Percentiles rank a stretch among this genome's conserved stretches.
Evolutionary conservation across 2,888 invertebrate species (phyloP).

Genomic region (Drosophila demipolita): DNA sequence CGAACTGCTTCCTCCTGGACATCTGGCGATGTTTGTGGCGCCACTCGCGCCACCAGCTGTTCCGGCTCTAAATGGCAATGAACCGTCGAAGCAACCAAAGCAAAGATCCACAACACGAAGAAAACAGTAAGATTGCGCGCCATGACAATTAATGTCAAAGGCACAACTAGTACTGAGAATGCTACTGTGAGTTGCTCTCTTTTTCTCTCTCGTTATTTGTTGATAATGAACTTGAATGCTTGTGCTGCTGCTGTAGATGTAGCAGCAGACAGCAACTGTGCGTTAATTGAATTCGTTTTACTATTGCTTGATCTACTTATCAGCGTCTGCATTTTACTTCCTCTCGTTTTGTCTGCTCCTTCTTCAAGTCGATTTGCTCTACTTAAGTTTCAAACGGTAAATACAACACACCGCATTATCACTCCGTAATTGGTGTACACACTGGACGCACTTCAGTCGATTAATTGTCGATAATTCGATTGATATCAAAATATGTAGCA

Average conservation of each 20-base stretch:
- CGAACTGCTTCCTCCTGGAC: constrained; percentile 64
- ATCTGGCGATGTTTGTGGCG: constrained; percentile 48
- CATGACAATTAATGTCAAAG: constrained; percentile 34
- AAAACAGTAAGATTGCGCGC: constrained; percentile 10
- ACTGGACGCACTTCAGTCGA: constrained; percentile 12
- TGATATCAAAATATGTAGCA: neutral
- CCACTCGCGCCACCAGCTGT: constrained; percentile 40
- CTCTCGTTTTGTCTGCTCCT: neutral
- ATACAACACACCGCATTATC: constrained; percentile 7
- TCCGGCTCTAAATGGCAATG: constrained; percentile 29
- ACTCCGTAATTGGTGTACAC: constrained; percentile 21
- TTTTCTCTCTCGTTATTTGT: constrained; percentile 2
- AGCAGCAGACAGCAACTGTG: constrained; percentile 1
- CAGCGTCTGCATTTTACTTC: neutral
- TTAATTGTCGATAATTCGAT: constrained; percentile 1
- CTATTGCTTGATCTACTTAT: neutral
- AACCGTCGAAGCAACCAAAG: constrained; percentile 12
- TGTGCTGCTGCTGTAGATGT: constrained; percentile 1
- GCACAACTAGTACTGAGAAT: constrained; percentile 31
- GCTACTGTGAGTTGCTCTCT: neutral
- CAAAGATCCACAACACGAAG: constrained; percentile 42
- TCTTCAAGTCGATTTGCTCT: neutral
- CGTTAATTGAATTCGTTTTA: neutral
- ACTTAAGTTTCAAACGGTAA: constrained; percentile 52
- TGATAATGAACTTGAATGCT: constrained; percentile 38